These are phyloP conservation scores for Nansenia antarctica DNA, from an alignment of 2,113 vertebrate genomes.

Conservation along the genomic window DNA sequence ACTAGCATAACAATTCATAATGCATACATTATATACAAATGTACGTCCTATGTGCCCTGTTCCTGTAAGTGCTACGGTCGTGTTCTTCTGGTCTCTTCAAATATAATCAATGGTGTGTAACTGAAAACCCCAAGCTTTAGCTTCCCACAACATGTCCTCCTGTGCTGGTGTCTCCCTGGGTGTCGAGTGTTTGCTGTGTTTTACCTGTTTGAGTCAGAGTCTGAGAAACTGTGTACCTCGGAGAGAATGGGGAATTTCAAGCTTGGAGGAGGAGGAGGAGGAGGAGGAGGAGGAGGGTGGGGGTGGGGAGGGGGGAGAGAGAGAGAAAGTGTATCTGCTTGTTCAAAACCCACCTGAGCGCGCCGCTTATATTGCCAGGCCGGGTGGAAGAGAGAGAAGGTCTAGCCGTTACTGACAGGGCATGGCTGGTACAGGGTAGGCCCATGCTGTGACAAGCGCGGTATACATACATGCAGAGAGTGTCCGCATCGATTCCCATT, in stretches of 20 bases:
- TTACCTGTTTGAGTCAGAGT: conserved; percentile 46
- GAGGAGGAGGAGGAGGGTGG: conserved; percentile 23
- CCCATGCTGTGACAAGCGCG: conserved; percentile 75
- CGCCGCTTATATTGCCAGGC: conserved; percentile 76
- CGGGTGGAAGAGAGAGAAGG: conserved; percentile 77
- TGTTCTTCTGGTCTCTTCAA: not conserved
- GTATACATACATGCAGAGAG: conserved; percentile 69
- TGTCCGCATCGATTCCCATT: conserved; percentile 50
- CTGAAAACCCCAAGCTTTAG: too few species aligned
- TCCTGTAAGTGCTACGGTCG: not conserved
- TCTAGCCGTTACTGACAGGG: conserved; percentile 77
- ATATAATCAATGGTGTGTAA: not conserved
- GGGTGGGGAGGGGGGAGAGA: too few species aligned
- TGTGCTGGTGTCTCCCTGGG: not conserved
- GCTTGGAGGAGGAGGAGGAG: conserved; percentile 30
- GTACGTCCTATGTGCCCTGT: not conserved
- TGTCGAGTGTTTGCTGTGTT: conserved; percentile 8
- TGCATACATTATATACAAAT: not conserved
- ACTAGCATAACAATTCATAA: not conserved
- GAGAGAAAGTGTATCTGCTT: conserved; percentile 58
- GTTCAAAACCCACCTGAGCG: conserved; percentile 79
- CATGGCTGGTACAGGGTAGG: conserved; percentile 56
- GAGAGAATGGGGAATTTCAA: conserved; percentile 46
- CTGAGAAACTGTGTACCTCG: conserved; percentile 40
- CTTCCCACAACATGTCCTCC: not conserved